Base-by-base conservation (phyloP, 2,888 invertebrate species). In the Agrotis exclamationis region DNA sequence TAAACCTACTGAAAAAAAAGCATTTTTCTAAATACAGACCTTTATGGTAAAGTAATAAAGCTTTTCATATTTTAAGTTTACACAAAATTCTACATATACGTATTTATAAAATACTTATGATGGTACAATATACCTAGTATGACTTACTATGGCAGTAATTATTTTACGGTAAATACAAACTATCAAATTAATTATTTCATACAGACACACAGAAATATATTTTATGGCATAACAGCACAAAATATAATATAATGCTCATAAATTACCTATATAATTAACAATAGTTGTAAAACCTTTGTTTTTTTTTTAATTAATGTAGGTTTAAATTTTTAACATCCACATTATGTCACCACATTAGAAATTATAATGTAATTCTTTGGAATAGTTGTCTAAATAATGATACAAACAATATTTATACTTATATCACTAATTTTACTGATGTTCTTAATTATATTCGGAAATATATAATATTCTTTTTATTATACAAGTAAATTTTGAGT, bases 251-350 rank as follows among this genome's bases (percentile, higher is more conserved):
- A 86, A 82, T 82, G 78, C 73, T 70, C 74, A 84, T 86, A 88
- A 88, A 87, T 89, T 87, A 89, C 85, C 77, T 87, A 88, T 87
- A 88, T 67, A 83, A 81, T 84, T 85, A 86, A 87, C 81, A 87
- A 83, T 78, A 85, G 74, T 66, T 72, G 76, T 66, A 78, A 76
- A 50, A 50, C 57, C 76, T 67, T 74, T 63, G 58, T 70, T 50
- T 69, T 74, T 20, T 67, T 70, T 73, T 51, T 56, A 72, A 57
- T 72, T 39, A 74, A 65, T 47, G 64, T 45, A 63, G 56, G 59
- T 66, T 73, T 73, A 72, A 47, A 58, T 63, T 80, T 78, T 67
- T 58, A 45, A 62, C 47, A 65, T 70, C 58, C 80, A 74, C 63
- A 72, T 65, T 68, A 84, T 68, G 56, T 79, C 62, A 79, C 53